Conservation (phyloP, 1,140 invertebrate genomes). For the Holotrichia oblita region DNA sequence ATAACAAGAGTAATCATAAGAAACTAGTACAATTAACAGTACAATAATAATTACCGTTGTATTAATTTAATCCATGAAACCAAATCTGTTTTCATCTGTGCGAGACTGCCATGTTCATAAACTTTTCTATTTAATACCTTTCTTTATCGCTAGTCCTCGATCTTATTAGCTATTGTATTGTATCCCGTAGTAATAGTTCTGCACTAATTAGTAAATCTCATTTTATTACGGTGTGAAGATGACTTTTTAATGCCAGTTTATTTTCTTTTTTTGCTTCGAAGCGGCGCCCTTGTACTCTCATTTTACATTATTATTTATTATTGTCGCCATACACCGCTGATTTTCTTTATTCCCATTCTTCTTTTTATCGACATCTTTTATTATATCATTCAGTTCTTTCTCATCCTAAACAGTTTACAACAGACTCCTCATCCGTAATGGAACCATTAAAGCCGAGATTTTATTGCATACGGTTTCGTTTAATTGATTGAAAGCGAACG, state of each 20-base stretch:
- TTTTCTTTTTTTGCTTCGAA: neutral
- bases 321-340: slow-evolving; percentile 7
- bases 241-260: slow-evolving; percentile 8
- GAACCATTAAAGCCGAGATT: slow-evolving; percentile 29
- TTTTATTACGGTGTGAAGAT: neutral
- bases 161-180: neutral
- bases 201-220: slow-evolving; percentile 7
- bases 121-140: neutral
- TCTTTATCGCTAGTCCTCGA: neutral
- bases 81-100: slow-evolving; percentile 20
- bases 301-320: slow-evolving; percentile 14
- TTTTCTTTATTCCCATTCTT: slow-evolving; percentile 22
- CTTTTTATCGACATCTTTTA: neutral
- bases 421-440: slow-evolving; percentile 13
- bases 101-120: neutral
- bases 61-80: slow-evolving; percentile 1
- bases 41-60: neutral
- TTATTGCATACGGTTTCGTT: slow-evolving; percentile 24
- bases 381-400: neutral
- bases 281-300: slow-evolving; percentile 1
- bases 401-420: neutral
- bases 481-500: slow-evolving; percentile 29
- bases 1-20: neutral
- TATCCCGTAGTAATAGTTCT: neutral
- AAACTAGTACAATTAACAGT: slow-evolving; percentile 13